phyloP scores from a whole-genome alignment of 2,113 vertebrate species.

The Haemorhous mexicanus region DNA sequence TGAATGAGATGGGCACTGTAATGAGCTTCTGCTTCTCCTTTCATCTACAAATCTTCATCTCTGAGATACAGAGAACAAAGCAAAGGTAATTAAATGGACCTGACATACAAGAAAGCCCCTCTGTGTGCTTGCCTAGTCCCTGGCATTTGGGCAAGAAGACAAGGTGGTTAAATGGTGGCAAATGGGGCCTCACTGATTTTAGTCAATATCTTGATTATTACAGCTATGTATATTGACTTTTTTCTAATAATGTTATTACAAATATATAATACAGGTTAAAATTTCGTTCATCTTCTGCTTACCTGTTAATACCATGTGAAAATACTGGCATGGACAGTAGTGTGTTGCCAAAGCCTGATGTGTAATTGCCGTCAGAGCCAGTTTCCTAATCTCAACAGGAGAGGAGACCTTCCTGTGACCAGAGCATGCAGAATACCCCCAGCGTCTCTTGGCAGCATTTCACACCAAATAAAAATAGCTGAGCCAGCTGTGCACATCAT shows the following conservation, averaged over 20 bases:
- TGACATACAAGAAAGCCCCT: background rate
- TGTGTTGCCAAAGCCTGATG: background rate
- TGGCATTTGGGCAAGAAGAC: background rate
- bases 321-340: background rate
- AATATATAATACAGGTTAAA: background rate
- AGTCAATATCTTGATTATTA: background rate
- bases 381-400: background rate
- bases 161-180: background rate
- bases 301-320: background rate
- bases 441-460: constrained; percentile 8
- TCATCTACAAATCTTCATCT: background rate
- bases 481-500: constrained; percentile 49
- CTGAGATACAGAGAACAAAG: background rate
- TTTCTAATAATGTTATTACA: background rate
- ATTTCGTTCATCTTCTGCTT: background rate
- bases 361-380: background rate
- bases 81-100: background rate
- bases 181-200: background rate
- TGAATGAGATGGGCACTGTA: background rate
- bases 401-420: background rate
- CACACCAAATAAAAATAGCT: constrained; percentile 31
- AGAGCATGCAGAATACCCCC: background rate
- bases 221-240: background rate
- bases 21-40: background rate
- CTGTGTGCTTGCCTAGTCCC: background rate